These are phyloP conservation scores for Anneissia japonica DNA, from an alignment of 35 echinoderm and acorn worm genomes.

Conservation along the genomic window DNA sequence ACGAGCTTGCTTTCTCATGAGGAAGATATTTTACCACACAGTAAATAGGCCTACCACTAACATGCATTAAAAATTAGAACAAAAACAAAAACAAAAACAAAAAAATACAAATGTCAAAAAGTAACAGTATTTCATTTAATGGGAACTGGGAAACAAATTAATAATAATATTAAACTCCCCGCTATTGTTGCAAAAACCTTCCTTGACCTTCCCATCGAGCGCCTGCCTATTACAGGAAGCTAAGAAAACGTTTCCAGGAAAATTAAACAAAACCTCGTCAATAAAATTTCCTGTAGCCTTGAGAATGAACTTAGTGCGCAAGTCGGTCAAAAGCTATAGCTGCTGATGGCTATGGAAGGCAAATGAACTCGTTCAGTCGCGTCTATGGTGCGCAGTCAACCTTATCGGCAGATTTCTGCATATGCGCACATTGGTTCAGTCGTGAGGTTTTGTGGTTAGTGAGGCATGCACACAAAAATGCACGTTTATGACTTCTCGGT, in stretches of 20 bases:
- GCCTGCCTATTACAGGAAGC: background rate
- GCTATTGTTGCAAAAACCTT: background rate
- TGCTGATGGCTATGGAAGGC: background rate
- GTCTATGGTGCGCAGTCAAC: background rate
- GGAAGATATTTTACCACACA: no score
- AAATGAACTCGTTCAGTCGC: background rate
- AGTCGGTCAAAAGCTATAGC: background rate
- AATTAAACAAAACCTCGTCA: background rate
- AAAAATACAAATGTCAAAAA: no score
- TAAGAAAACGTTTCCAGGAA: background rate
- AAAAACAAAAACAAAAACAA: no score
- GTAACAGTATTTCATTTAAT: no score
- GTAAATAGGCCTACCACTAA: no score
- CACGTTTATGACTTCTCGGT: background rate
- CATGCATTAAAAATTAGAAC: no score
- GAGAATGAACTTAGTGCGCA: background rate
- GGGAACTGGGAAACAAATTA: no score
- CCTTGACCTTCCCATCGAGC: background rate
- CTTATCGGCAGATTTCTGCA: background rate
- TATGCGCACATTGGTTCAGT: background rate
- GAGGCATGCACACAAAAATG: background rate
- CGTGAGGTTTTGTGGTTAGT: background rate
- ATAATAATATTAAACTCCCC: no score
- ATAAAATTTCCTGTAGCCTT: background rate
- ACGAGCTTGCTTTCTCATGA: no score